Base-by-base conservation (phyloP, 2,888 invertebrate species). In the Eurytoma adleriae region DNA sequence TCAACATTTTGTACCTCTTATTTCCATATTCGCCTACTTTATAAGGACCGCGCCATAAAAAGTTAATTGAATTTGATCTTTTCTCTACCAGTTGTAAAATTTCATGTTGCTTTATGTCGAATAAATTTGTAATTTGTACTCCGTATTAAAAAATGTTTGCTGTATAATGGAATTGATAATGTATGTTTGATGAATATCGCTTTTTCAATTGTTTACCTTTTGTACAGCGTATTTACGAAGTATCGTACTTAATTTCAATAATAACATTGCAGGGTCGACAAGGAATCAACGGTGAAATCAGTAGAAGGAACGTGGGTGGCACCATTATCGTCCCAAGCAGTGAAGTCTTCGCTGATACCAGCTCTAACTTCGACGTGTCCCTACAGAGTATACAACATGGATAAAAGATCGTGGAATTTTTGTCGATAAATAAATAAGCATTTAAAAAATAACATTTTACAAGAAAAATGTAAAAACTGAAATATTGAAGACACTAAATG, bases 251-350 rank as follows among this genome's bases (percentile, higher is more conserved):
- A 24, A 61, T 67, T 20, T 48, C 1, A 3, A 40, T 14, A 13
- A 18, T 48, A 18, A 24, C 16, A 62, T 86, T 85, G 7, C 82
- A 89, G 89, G 71, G 80, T 84, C n/a, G 87, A 87, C 69, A 84
- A 84, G 54, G 87, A 86, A 71, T 84, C 86, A 3, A 56, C 50
- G 16, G 52, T 18, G 13, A n/a, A 66, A 2, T 73, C 74, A 24
- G 79, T 83, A 0, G 88, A 88, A 78, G 89, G 87, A 62, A 88
- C 84, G 56, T 89, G 89, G 89, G 87, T 88, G 0, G 89, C 89
- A 1, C 89, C 89, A 3, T 82, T 89, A 66, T 87, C 89, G 69
- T 84, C 85, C 14, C 85, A 87, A 50, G 86, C 88, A 4, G 83
- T 89, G n/a, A 86, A 86, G 79, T 84, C 85, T 81, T 86, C 89